A percentile compares a stretch with the other conserved stretches of the same genome.
Evolutionary conservation across 2,113 vertebrate genomes (phyloP).

Genomic region (Zosterops lateralis): DNA sequence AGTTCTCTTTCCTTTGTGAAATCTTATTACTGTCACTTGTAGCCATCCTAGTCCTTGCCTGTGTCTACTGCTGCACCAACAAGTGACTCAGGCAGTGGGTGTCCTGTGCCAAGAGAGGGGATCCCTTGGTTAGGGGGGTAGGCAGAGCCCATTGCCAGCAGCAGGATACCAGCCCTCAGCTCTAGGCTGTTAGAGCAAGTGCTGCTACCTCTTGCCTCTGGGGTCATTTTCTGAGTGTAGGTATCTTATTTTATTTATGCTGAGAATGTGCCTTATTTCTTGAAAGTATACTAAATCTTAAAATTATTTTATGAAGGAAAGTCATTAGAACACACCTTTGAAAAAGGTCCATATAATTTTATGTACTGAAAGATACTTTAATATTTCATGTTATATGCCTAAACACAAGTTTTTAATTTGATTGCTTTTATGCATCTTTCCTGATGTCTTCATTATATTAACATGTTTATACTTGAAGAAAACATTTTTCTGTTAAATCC

Average conservation of each 20-base stretch:
- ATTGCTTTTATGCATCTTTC: not conserved
- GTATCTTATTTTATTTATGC: not conserved
- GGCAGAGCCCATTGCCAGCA: not conserved
- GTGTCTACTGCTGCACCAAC: not conserved
- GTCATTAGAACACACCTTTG: not conserved
- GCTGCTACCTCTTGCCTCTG: not conserved
- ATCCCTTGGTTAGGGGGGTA: not conserved
- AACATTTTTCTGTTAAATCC: not conserved
- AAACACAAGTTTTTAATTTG: not conserved
- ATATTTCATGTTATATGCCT: not conserved
- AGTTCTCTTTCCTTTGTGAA: not conserved
- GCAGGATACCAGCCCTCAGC: not conserved
- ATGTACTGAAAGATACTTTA: not conserved
- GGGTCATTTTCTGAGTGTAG: not conserved
- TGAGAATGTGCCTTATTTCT: not conserved
- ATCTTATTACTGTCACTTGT: not conserved
- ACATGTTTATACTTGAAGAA: not conserved
- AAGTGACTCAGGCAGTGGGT: not conserved
- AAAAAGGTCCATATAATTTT: not conserved
- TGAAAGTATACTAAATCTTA: not conserved
- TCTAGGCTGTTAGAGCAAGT: not conserved
- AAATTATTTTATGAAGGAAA: not conserved
- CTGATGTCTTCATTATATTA: not conserved
- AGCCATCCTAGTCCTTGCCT: not conserved
- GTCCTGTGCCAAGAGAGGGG: not conserved